Evolutionary conservation across 64 coral and sea anemone species (phyloP), one percentile per base, ranked within the genome.

Genomic region (Orbicella faveolata): DNA sequence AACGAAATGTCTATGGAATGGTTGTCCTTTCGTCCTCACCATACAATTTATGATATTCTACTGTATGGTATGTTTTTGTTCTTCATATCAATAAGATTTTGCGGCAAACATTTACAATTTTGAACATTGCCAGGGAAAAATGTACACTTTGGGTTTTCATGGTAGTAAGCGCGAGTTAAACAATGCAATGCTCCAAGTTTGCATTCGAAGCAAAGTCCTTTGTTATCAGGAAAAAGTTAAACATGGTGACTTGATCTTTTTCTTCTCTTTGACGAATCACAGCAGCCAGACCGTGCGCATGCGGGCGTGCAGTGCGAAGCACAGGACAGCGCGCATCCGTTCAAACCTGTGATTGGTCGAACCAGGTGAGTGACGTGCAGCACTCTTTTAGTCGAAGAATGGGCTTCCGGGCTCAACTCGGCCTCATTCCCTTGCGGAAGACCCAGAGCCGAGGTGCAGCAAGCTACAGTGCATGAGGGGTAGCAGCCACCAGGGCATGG

Each of bases 321-420:
- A 30, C 95, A 96, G n/a, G 86, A 90, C 7, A 64, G 53, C 61
- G 91, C 87, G 65, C 95, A 96, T 61, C 92, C 87, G 72, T 62
- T 72, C 11, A 89, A 86, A 54, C 63, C 80, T 7, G 59, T 72
- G 36, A 94, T 41, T 62, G 92, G 95, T 55, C 75, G 89, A 44
- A 96, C 74, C 44, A 94, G 54, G 80, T 96, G 95, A 73, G 91
- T 93, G 34, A 94, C 83, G 78, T 96, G 95, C 63, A 96, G 80
- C 36, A 96, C 95, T 20, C 73, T 90, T 51, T 92, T 77, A 13
- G 95, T 96, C 33, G 95, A 93, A 0, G 95, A 96, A 39, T 92
- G 95, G 37, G 92, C 83, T 25, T 92, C 88, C 53, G 74, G 39
- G 15, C 54, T 89, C 34, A 87, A 25, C 34, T 88, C 83, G 13